Evolutionary conservation across 2,113 vertebrate genomes (phyloP), one percentile per base, ranked within the genome.

Genomic region (Leptobrachium ailaonicum): DNA sequence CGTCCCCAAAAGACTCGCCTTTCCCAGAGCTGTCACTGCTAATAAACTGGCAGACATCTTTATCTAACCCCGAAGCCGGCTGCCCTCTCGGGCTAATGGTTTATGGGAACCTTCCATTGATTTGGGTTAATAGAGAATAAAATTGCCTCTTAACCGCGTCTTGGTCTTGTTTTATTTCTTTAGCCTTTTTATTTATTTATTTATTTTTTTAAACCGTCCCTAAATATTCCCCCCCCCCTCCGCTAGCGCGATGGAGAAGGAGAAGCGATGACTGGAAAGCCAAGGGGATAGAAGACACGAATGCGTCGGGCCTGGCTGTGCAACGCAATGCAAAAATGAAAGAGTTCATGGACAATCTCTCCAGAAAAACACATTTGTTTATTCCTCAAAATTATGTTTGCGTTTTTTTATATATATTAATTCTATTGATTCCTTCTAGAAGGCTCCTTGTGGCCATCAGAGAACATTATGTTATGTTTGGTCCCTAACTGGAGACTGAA

Each of bases 51-150:
- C 82, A 86, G 89, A 89, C 83, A 83, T 89, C 89, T 92, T 91
- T 88, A 89, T 87, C 89, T 86, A 85, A 83, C 88, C 90, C 83
- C 85, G 66, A 85, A 87, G 87, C 83, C 80, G 82, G 87, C 86
- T 86, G 87, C 90, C 92, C 88, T 89, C 84, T 80, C 85, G 83
- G 90, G 90, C 80, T 92, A 92, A 94, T 92, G 90, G 87, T 87
- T 91, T 91, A 88, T 87, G 87, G 89, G 89, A 89, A 85, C 91
- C 89, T 92, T 90, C 89, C 87, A 92, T 92, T 95, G 94, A 95
- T 93, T 80, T 92, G 90, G 90, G 90, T 96, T 94, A 93, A 92
- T 89, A 92, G 90, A 92, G 91, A 94, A 93, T 93, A 92, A 94
- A 95, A 95, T 93, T 93, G 89, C 87, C 90, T 94, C 83, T 75